Evolutionary conservation across 2,113 vertebrate genomes (phyloP).

Genomic region (Mystacornis crossleyi): DNA sequence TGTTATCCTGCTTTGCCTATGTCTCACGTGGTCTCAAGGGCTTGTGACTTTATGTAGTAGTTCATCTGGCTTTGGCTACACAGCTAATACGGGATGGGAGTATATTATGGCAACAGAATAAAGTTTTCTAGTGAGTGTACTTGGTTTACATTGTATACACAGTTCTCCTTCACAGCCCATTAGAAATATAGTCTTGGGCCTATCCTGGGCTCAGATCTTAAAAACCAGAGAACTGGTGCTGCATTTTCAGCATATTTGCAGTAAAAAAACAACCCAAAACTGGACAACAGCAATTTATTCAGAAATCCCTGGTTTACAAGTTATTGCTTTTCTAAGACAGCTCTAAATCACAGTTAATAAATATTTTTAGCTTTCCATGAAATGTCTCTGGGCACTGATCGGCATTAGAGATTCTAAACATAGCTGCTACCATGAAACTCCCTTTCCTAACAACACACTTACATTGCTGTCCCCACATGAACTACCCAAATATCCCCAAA

Average conservation of each 20-base stretch:
- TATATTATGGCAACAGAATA: background rate
- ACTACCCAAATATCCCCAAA: background rate
- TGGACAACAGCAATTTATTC: background rate
- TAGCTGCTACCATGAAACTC: background rate
- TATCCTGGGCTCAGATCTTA: background rate
- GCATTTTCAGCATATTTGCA: background rate
- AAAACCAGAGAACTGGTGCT: background rate
- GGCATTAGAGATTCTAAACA: background rate
- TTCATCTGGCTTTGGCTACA: background rate
- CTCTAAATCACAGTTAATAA: background rate
- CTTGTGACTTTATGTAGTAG: background rate
- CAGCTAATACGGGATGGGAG: background rate
- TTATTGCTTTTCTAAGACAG: background rate
- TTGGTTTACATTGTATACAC: background rate
- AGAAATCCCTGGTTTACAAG: background rate
- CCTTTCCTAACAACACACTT: background rate
- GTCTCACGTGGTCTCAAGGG: background rate
- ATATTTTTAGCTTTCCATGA: background rate
- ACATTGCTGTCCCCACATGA: background rate
- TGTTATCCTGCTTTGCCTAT: background rate
- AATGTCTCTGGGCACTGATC: background rate
- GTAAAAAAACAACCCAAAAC: background rate
- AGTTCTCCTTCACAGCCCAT: background rate
- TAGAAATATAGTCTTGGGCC: background rate
- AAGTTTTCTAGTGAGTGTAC: background rate